Percentiles rank a stretch among this genome's conserved stretches.
Conservation (phyloP, 2,888 invertebrate genomes). For the Zhengitettix transpicula region DNA sequence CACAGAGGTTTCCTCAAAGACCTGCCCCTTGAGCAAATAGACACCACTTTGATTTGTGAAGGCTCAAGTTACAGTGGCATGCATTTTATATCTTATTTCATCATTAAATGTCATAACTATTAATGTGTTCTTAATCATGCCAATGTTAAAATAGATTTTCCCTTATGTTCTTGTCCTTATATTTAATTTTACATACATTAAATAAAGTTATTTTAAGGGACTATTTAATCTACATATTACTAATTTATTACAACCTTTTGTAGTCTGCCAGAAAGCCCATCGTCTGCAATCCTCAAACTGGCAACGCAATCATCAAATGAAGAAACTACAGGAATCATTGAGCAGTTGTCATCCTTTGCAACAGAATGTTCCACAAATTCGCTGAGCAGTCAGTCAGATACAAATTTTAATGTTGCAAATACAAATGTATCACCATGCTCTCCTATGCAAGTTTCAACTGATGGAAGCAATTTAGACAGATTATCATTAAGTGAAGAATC, state of each 20-base stretch:
- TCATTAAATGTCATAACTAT: no score
- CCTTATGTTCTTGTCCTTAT: not conserved
- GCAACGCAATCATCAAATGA: not conserved
- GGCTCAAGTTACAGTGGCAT: no score
- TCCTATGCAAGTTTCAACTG: conserved; percentile 32
- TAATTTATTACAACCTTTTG: conserved; percentile 14
- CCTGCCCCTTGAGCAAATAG: no score
- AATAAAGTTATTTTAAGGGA: not conserved
- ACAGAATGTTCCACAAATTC: conserved; percentile 24
- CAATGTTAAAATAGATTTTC: no score
- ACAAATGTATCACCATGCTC: conserved; percentile 29
- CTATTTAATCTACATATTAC: conserved; percentile 17
- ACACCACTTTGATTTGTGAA: no score
- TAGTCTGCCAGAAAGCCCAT: conserved; percentile 16
- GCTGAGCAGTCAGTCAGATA: conserved; percentile 13
- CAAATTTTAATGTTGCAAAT: conserved; percentile 27
- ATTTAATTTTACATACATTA: not conserved
- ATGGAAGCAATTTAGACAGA: conserved; percentile 14
- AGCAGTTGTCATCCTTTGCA: not conserved
- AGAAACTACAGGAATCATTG: not conserved
- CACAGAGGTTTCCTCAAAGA: no score
- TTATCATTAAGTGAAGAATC: conserved; percentile 9
- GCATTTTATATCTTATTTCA: no score
- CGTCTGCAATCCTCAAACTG: not conserved
- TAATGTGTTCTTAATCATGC: no score